Percentiles rank a stretch among this genome's conserved stretches.
These are phyloP conservation scores for Temnothorax longispinosus DNA, from an alignment of 1,140 invertebrate species.

Conservation along the genomic window DNA sequence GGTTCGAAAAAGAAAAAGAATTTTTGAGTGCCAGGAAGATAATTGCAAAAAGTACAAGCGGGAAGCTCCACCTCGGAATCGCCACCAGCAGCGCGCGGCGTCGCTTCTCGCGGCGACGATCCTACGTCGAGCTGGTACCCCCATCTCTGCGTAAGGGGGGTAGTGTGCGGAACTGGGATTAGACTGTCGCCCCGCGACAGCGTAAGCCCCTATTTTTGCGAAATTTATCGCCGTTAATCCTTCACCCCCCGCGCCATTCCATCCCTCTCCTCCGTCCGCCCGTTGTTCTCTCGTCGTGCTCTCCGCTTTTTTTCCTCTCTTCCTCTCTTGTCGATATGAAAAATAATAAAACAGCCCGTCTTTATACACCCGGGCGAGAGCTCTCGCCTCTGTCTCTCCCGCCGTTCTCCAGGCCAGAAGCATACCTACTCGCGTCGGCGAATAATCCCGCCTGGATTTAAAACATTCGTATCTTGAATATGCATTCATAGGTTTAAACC, in stretches of 20 bases:
- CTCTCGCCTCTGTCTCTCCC: slow-evolving; percentile 50
- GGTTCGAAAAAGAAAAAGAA: slow-evolving; percentile 57
- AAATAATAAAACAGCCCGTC: slow-evolving; percentile 80
- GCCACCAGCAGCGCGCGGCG: slow-evolving; percentile 50
- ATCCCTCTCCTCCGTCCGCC: slow-evolving; percentile 59
- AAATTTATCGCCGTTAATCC: slow-evolving; percentile 87
- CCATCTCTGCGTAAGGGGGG: slow-evolving; percentile 68
- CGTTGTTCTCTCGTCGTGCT: slow-evolving; percentile 65
- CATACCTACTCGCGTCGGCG: slow-evolving; percentile 71
- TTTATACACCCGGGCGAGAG: slow-evolving; percentile 59
- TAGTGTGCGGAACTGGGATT: slow-evolving; percentile 80
- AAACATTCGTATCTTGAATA: slow-evolving; percentile 83
- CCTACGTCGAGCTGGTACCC: slow-evolving; percentile 62
- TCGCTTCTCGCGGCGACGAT: slow-evolving; percentile 63
- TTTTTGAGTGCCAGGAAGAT: slow-evolving; percentile 73
- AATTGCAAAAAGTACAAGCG: slow-evolving; percentile 81
- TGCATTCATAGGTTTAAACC: slow-evolving; percentile 80
- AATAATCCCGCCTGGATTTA: slow-evolving; percentile 83
- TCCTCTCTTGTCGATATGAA: slow-evolving; percentile 79
- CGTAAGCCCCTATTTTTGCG: slow-evolving; percentile 86
- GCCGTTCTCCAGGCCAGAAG: slow-evolving; percentile 54
- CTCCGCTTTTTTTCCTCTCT: slow-evolving; percentile 67
- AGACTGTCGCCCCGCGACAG: slow-evolving; percentile 85
- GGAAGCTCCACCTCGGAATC: slow-evolving; percentile 1
- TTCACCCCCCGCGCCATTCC: slow-evolving; percentile 71